A percentile compares a stretch with the other conserved stretches of the same genome.
phyloP scores from a whole-genome alignment of 2,888 invertebrate genomes.

The Euzophera pinguis region DNA sequence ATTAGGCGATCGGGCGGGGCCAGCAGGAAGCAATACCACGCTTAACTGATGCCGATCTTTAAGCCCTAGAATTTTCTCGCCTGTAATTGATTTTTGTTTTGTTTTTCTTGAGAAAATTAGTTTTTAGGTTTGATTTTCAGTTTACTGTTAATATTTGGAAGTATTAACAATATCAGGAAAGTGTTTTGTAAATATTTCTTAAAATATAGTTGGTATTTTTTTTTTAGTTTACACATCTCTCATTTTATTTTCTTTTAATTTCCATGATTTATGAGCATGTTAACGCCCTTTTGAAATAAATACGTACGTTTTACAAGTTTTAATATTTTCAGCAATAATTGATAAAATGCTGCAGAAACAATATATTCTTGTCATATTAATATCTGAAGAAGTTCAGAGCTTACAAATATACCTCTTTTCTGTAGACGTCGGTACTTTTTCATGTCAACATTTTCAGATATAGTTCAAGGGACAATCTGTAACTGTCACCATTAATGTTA shows the following conservation, averaged over 20 bases:
- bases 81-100: slow-evolving; percentile 15
- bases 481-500: slow-evolving; percentile 43
- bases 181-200: too few relatives aligned
- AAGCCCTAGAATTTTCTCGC: slow-evolving; percentile 45
- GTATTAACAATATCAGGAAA: too few relatives aligned
- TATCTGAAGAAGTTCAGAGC: too few relatives aligned
- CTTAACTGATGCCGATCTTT: slow-evolving; percentile 58
- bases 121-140: not conserved
- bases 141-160: not conserved
- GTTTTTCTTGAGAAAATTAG: not conserved
- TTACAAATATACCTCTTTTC: not conserved
- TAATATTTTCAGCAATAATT: too few relatives aligned
- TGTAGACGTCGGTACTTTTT: slow-evolving; percentile 2
- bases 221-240: too few relatives aligned
- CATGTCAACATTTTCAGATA: slow-evolving; percentile 23
- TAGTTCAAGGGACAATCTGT: slow-evolving; percentile 30
- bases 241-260: too few relatives aligned
- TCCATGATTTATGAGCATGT: too few relatives aligned
- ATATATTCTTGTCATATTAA: too few relatives aligned
- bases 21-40: slow-evolving; percentile 67
- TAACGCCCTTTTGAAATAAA: too few relatives aligned
- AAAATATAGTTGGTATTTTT: too few relatives aligned
- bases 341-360: too few relatives aligned
- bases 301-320: too few relatives aligned
- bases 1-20: slow-evolving; percentile 66